These are phyloP conservation scores for Leucoraja erinaceus DNA, from an alignment of 2,113 vertebrate genomes.

Conservation along the genomic window DNA sequence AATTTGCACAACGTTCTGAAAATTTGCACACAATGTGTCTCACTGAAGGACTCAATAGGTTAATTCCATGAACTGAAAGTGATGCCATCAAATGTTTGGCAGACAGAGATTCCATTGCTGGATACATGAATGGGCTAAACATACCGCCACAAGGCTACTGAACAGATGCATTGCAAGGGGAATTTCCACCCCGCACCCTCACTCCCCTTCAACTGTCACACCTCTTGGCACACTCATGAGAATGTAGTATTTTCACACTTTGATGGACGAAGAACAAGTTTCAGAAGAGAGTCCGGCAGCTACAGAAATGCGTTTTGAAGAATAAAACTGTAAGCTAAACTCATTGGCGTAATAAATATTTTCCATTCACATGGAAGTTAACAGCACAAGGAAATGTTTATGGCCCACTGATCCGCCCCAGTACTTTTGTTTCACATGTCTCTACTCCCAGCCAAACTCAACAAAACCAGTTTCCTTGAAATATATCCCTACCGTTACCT, in stretches of 20 bases:
- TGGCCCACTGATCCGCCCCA: not conserved
- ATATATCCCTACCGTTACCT: not conserved
- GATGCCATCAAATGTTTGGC: not conserved
- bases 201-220: no score
- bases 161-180: not conserved
- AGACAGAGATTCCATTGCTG: not conserved
- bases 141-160: not conserved
- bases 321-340: not conserved
- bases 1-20: not conserved
- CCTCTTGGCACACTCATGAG: not conserved
- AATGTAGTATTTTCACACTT: not conserved
- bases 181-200: no score
- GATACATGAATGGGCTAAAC: not conserved
- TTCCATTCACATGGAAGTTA: not conserved
- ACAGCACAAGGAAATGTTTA: not conserved
- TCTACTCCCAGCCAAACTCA: not conserved
- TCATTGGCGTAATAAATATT: not conserved
- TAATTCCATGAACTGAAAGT: not conserved
- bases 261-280: not conserved
- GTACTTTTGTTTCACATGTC: not conserved
- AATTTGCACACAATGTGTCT: not conserved
- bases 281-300: not conserved
- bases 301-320: not conserved
- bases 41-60: slow-evolving; percentile 13
- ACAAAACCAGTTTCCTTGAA: not conserved